Conservation (phyloP, 2,888 invertebrate species). For the Venustoraphidia nigricollis region DNA sequence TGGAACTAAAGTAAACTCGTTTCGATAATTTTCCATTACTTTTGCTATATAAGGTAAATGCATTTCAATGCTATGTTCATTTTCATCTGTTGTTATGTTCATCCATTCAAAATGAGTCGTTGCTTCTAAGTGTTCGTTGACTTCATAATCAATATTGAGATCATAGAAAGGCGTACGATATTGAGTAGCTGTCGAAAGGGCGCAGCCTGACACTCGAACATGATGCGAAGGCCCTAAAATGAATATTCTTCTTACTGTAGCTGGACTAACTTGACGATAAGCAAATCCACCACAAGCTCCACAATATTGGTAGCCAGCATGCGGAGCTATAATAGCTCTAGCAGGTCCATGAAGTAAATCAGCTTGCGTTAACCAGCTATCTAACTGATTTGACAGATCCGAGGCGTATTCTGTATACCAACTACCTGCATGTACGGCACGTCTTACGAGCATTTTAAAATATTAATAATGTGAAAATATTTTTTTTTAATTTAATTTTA, state of each 20-base stretch:
- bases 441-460: no score
- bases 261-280: slow-evolving; percentile 89
- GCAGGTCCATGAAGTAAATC: slow-evolving; percentile 79
- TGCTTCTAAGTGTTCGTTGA: slow-evolving; percentile 73
- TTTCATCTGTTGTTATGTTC: slow-evolving; percentile 87
- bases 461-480: no score
- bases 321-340: slow-evolving; percentile 87
- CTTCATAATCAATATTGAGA: slow-evolving; percentile 79
- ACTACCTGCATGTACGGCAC: no score
- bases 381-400: slow-evolving; percentile 75
- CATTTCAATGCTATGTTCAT: slow-evolving; percentile 99
- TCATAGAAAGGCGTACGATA: slow-evolving; percentile 95
- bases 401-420: no score
- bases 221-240: slow-evolving; percentile 96
- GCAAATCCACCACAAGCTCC: slow-evolving; percentile 93
- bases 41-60: slow-evolving; percentile 97
- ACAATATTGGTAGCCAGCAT: slow-evolving; percentile 96
- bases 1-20: slow-evolving; percentile 88
- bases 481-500: no score
- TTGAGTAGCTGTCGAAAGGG: slow-evolving; percentile 74
- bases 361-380: slow-evolving; percentile 77
- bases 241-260: slow-evolving; percentile 76
- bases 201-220: slow-evolving; percentile 81
- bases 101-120: slow-evolving; percentile 88
- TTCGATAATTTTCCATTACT: slow-evolving; percentile 88